Evolutionary conservation across 2,888 invertebrate genomes (phyloP).

Genomic region (Allolobophora icterica): DNA sequence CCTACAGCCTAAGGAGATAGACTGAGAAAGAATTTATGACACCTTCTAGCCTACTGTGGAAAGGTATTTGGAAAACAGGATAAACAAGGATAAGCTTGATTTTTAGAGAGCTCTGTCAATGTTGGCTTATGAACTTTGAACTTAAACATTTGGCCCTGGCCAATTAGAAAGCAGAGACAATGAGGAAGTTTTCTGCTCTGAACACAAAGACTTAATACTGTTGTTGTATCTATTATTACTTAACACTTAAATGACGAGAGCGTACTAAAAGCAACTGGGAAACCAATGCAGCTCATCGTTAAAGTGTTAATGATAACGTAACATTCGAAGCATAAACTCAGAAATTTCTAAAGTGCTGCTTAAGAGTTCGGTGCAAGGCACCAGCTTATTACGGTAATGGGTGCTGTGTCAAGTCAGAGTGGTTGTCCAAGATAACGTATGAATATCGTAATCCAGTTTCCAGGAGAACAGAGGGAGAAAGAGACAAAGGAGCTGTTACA

Average conservation of each 20-base stretch:
- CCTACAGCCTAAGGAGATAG: neutral
- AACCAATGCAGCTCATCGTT: no score
- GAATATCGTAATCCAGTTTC: neutral
- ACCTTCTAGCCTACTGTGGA: neutral
- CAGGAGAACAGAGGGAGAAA: neutral
- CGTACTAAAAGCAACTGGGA: no score
- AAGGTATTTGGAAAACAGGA: conserved; percentile 1
- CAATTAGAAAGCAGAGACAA: neutral
- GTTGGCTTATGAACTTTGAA: neutral
- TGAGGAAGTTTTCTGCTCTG: neutral
- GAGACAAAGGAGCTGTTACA: neutral
- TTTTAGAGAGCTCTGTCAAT: neutral
- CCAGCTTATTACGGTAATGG: neutral
- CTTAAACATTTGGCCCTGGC: neutral
- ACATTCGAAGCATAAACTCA: neutral
- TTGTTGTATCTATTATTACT: neutral
- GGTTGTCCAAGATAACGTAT: neutral
- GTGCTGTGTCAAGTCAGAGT: neutral
- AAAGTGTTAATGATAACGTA: neutral
- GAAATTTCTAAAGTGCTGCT: neutral
- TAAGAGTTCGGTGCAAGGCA: neutral
- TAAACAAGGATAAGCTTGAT: neutral
- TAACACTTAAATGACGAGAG: neutral
- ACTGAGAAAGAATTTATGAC: conserved; percentile 1
- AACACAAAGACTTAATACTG: neutral